Evolutionary conservation across 2,113 vertebrate species (phyloP).

Genomic region (Phalacrocorax carbo): DNA sequence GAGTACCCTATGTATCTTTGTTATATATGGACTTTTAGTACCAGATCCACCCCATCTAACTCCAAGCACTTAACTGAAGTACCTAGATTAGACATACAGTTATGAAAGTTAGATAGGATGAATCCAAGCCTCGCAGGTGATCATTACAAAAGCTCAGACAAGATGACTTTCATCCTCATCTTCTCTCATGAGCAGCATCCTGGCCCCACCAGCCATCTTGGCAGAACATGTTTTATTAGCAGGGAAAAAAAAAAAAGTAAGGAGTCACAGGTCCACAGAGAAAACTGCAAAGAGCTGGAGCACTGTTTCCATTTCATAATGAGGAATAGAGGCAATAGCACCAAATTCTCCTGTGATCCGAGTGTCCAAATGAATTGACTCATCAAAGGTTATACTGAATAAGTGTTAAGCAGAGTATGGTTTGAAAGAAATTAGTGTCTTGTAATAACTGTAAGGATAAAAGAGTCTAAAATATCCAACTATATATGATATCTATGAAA

Average conservation of each 20-base stretch:
- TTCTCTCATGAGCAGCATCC: neutral
- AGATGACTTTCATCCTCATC: neutral
- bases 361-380: slow-evolving; percentile 55
- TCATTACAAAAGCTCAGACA: neutral
- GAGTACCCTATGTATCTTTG: neutral
- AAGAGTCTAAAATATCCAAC: slow-evolving; percentile 74
- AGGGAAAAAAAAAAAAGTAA: neutral
- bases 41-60: neutral
- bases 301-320: neutral
- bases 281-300: neutral
- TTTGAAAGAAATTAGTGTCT: slow-evolving; percentile 73
- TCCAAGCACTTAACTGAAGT: neutral
- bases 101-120: neutral
- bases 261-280: neutral
- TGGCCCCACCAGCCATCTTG: neutral
- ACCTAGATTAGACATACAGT: neutral
- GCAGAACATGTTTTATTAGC: neutral
- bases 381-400: slow-evolving; percentile 67
- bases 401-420: slow-evolving; percentile 72
- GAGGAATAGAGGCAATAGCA: neutral
- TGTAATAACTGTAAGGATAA: slow-evolving; percentile 74
- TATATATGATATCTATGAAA: slow-evolving; percentile 79
- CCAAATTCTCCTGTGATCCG: slow-evolving; percentile 2
- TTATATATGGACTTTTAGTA: neutral
- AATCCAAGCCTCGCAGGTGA: neutral